Evolutionary conservation across 2,888 invertebrate genomes (phyloP).

Genomic region (Hemaris fuciformis): DNA sequence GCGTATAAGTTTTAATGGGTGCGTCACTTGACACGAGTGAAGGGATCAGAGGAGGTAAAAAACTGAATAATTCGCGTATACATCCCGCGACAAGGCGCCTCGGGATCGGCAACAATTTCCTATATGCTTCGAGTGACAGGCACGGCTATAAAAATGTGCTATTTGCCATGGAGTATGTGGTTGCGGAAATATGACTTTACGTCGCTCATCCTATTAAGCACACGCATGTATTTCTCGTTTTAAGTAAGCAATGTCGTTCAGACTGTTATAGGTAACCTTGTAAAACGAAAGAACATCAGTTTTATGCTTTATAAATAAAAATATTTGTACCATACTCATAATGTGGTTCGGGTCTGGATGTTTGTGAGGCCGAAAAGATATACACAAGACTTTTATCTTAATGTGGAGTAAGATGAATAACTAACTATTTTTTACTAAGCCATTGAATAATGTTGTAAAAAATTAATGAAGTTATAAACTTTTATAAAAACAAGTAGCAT

Average conservation of each 20-base stretch:
- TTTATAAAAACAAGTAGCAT: too few relatives aligned
- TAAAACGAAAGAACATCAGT: too few relatives aligned
- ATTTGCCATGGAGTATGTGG: slow-evolving; percentile 54
- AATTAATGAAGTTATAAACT: too few relatives aligned
- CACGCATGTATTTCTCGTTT: background rate
- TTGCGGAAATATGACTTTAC: slow-evolving; percentile 24
- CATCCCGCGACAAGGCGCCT: slow-evolving; percentile 63
- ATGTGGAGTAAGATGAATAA: too few relatives aligned
- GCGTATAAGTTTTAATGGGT: slow-evolving; percentile 31
- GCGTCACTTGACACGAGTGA: slow-evolving; percentile 39
- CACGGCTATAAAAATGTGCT: slow-evolving; percentile 56
- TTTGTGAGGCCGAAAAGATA: too few relatives aligned
- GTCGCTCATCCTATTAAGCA: slow-evolving; percentile 19
- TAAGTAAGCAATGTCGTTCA: background rate
- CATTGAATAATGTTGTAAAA: too few relatives aligned
- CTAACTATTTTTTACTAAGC: too few relatives aligned
- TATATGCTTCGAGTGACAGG: slow-evolving; percentile 58
- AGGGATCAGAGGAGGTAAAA: slow-evolving; percentile 59
- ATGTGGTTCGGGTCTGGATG: too few relatives aligned
- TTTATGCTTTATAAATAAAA: too few relatives aligned
- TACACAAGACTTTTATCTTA: too few relatives aligned
- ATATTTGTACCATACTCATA: too few relatives aligned
- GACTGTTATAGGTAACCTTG: too few relatives aligned
- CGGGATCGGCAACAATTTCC: slow-evolving; percentile 67
- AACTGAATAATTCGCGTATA: slow-evolving; percentile 71